A percentile compares a stretch with the other conserved stretches of the same genome.
Evolutionary conservation across 2,888 invertebrate genomes (phyloP).

Genomic region (Drosophila phalerata): DNA sequence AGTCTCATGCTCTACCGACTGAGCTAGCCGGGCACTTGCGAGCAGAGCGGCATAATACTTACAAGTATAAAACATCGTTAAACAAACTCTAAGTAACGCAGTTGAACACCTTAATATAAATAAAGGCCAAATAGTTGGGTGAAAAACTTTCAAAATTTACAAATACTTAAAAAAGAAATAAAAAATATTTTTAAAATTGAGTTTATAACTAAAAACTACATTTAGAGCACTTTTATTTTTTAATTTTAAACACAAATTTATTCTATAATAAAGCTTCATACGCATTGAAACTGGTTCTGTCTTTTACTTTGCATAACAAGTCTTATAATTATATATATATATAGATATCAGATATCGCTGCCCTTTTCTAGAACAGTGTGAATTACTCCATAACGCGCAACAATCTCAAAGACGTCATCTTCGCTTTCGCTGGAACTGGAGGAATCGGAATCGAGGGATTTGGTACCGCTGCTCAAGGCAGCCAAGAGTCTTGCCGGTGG

Average conservation of each 20-base stretch:
- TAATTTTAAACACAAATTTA: not conserved
- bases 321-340: not conserved
- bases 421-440: slow-evolving; percentile 68
- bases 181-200: not conserved
- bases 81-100: not conserved
- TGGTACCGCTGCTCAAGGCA: slow-evolving; percentile 19
- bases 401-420: slow-evolving; percentile 64
- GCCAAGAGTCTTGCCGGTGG: slow-evolving; percentile 60
- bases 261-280: not conserved
- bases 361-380: slow-evolving; percentile 47
- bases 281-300: not conserved
- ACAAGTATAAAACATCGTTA: not conserved
- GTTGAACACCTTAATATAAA: not conserved
- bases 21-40: slow-evolving; percentile 84
- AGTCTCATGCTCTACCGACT: slow-evolving; percentile 86
- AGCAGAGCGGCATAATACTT: rapidly evolving
- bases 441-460: slow-evolving; percentile 8
- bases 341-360: slow-evolving; percentile 12
- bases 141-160: not conserved
- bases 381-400: slow-evolving; percentile 67
- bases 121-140: not conserved
- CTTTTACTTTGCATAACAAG: not conserved
- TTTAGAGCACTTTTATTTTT: not conserved
- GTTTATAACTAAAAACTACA: not conserved
- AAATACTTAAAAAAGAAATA: not conserved